Conservation (phyloP, 1,140 invertebrate species). For the Anoplolepis gracilipes region DNA sequence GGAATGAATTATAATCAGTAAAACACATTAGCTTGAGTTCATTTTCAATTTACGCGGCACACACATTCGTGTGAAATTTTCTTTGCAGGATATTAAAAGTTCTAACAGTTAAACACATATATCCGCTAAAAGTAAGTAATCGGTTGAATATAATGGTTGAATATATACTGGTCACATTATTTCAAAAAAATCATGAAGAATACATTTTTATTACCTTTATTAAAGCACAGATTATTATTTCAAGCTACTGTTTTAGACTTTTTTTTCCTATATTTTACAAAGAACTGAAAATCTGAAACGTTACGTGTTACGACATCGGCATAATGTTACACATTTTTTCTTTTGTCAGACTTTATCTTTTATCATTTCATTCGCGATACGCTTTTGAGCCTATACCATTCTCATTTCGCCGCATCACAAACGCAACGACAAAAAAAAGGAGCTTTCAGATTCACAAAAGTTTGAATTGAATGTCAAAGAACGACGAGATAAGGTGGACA, state of each 20-base stretch:
- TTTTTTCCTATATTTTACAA: not conserved
- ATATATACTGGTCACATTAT: not conserved
- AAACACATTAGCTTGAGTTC: conserved; percentile 40
- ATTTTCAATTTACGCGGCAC: not conserved
- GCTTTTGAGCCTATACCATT: not conserved
- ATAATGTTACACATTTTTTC: not conserved
- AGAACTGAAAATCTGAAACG: not conserved
- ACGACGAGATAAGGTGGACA: not conserved
- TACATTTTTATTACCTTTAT: not conserved
- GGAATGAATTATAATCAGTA: conserved; percentile 15
- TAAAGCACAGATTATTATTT: conserved; percentile 2
- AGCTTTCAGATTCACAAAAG: conserved; percentile 31
- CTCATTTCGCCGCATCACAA: not conserved
- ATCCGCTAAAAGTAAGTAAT: not conserved
- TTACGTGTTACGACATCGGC: not conserved
- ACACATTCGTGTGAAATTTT: not conserved
- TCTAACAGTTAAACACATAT: not conserved
- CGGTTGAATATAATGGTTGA: too few relatives aligned
- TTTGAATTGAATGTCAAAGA: conserved; percentile 47
- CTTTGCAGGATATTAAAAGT: conserved; percentile 28
- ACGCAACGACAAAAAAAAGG: not conserved
- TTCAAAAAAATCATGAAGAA: not conserved
- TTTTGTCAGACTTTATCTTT: conserved; percentile 13
- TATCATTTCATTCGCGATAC: conserved; percentile 1
- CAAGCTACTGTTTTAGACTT: not conserved